phyloP scores from a whole-genome alignment of 2,113 vertebrate species.

The Halcyon senegalensis region DNA sequence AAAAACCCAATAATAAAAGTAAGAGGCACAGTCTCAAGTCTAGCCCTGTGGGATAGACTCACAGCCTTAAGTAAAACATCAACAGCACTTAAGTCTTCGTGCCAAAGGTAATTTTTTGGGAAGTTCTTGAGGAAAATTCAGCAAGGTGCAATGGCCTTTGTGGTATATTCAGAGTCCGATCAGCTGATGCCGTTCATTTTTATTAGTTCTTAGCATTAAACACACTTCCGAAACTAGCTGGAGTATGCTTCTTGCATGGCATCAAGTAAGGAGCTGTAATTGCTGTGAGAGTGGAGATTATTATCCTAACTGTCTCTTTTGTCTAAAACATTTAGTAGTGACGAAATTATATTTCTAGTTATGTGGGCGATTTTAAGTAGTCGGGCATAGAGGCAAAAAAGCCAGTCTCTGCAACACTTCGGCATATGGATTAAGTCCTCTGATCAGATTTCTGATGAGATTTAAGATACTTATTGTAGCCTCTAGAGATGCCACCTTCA shows the following conservation, averaged over 20 bases:
- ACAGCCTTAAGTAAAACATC: background rate
- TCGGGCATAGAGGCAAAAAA: background rate
- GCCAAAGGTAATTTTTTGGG: background rate
- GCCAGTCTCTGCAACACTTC: background rate
- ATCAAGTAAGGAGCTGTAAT: background rate
- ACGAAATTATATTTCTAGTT: background rate
- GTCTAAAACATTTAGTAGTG: background rate
- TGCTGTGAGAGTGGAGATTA: background rate
- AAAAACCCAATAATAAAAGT: background rate
- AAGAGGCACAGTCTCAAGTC: background rate
- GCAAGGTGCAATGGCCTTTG: background rate
- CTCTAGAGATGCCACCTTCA: background rate
- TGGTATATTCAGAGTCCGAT: background rate
- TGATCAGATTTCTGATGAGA: background rate
- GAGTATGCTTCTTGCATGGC: background rate
- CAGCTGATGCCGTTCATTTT: background rate
- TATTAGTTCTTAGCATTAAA: background rate
- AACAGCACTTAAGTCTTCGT: background rate
- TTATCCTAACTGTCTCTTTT: background rate
- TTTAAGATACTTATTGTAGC: background rate
- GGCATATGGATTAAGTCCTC: background rate
- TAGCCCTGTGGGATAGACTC: background rate
- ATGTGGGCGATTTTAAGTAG: background rate
- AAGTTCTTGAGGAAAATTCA: background rate
- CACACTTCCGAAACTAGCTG: background rate